phyloP scores from a whole-genome alignment of 1,140 invertebrate genomes.

The Drosophila ironensis region DNA sequence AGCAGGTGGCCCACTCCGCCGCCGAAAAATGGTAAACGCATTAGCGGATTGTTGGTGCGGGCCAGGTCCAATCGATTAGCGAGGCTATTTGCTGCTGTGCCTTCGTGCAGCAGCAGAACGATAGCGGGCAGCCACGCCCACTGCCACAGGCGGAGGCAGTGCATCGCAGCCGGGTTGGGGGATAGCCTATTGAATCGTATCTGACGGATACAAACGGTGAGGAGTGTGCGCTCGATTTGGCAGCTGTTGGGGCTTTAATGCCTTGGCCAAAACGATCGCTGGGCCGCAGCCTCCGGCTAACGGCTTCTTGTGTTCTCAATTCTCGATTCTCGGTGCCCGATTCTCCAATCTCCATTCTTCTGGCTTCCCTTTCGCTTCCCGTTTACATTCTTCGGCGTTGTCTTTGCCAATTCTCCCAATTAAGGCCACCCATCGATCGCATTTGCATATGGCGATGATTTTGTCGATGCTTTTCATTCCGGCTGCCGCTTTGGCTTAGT shows the following conservation, averaged over 20 bases:
- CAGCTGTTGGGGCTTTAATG: conserved; percentile 19
- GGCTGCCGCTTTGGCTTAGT: neutral
- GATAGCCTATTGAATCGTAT: neutral
- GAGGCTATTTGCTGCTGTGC: neutral
- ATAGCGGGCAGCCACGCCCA: neutral
- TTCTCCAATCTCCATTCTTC: conserved; percentile 1
- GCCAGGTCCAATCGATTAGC: conserved; percentile 3
- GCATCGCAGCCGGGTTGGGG: neutral
- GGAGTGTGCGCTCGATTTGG: conserved; percentile 20
- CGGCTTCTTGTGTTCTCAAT: conserved; percentile 29
- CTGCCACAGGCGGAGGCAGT: neutral
- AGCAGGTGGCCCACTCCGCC: conserved; percentile 66
- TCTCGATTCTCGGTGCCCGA: neutral
- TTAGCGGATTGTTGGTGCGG: conserved; percentile 23
- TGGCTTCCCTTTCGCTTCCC: neutral
- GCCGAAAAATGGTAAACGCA: conserved; percentile 58
- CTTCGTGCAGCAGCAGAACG: neutral
- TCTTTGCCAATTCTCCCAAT: conserved; percentile 21
- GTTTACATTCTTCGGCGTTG: neutral
- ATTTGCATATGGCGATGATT: conserved; percentile 73
- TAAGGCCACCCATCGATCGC: conserved; percentile 38
- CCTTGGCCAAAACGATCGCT: conserved; percentile 7
- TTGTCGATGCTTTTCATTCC: conserved; percentile 17
- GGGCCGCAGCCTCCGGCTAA: conserved; percentile 18
- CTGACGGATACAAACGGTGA: neutral